Percentiles rank a stretch among this genome's conserved stretches.
These are phyloP conservation scores for Aplidium turbinatum DNA, from an alignment of 23 tunicate genomes.

Conservation along the genomic window DNA sequence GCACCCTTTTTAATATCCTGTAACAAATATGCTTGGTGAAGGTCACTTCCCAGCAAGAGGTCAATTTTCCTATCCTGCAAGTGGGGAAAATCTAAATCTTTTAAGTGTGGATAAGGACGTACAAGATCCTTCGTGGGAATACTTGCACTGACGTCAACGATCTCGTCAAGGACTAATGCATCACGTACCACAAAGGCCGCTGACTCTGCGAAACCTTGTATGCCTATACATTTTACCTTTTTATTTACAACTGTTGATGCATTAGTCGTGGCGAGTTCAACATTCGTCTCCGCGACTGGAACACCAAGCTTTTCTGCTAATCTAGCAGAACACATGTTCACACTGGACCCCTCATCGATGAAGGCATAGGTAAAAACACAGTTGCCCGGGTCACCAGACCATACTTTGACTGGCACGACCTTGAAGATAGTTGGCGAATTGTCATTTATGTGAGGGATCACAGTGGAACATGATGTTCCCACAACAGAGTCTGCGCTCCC, in stretches of 20 bases:
- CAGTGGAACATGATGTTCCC: too few relatives aligned
- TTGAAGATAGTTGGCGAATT: not conserved
- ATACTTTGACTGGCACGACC: conserved; percentile 11
- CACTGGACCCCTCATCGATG: too few relatives aligned
- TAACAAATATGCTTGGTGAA: conserved; percentile 5
- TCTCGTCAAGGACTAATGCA: not conserved
- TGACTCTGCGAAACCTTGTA: not conserved
- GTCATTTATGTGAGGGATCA: too few relatives aligned
- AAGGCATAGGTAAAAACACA: conserved; percentile 9
- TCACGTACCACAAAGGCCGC: not conserved
- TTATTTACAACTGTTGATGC: not conserved
- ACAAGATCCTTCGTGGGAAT: conserved; percentile 7
- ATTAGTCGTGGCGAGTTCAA: conserved; percentile 2
- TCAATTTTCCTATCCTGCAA: not conserved
- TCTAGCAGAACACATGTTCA: conserved; percentile 2
- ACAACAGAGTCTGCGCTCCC: too few relatives aligned
- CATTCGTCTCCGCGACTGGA: not conserved
- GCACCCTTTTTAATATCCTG: not conserved
- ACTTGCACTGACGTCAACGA: conserved; percentile 11
- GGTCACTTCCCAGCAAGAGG: conserved; percentile 10
- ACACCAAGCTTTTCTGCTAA: conserved; percentile 7
- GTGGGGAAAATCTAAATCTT: conserved; percentile 3
- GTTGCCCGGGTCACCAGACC: conserved; percentile 6
- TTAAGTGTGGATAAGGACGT: not conserved
- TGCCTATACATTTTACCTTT: conserved; percentile 1